Percentiles rank a stretch among this genome's conserved stretches.
Conservation (phyloP, 2,113 vertebrate species). For the Pseudopodoces humilis region DNA sequence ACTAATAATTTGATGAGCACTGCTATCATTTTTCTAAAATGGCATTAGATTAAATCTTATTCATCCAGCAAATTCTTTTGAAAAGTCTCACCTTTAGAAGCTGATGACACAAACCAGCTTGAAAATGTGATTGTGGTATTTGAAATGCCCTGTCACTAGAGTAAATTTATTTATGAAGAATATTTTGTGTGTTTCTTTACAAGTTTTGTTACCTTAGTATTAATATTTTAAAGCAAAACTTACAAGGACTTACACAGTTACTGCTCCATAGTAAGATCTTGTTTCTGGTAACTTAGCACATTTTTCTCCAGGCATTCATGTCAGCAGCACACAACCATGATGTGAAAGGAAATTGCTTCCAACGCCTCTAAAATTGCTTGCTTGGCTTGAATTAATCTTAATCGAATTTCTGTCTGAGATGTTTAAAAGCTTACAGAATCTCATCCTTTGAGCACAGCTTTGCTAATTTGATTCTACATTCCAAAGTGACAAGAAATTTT, state of each 20-base stretch:
- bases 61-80: constrained; percentile 65
- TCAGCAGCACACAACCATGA: constrained; percentile 57
- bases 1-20: constrained; percentile 73
- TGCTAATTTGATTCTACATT: constrained; percentile 69
- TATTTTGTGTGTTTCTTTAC: background rate
- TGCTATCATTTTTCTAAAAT: constrained; percentile 72
- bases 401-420: constrained; percentile 77
- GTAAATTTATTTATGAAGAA: constrained; percentile 35
- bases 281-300: constrained; percentile 8
- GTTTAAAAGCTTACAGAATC: constrained; percentile 76
- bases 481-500: constrained; percentile 54
- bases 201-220: background rate
- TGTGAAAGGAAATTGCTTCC: constrained; percentile 74
- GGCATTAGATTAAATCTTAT: constrained; percentile 71
- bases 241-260: background rate
- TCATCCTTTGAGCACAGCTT: constrained; percentile 63
- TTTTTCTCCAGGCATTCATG: constrained; percentile 47
- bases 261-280: background rate
- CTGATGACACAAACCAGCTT: constrained; percentile 50
- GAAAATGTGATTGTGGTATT: constrained; percentile 70
- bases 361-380: constrained; percentile 70
- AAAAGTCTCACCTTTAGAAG: constrained; percentile 62
- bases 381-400: constrained; percentile 79
- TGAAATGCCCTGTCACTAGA: constrained; percentile 49
- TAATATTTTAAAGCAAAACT: background rate